Base-by-base conservation (phyloP, 2,888 invertebrate species). In the Cartodere bifasciata region DNA sequence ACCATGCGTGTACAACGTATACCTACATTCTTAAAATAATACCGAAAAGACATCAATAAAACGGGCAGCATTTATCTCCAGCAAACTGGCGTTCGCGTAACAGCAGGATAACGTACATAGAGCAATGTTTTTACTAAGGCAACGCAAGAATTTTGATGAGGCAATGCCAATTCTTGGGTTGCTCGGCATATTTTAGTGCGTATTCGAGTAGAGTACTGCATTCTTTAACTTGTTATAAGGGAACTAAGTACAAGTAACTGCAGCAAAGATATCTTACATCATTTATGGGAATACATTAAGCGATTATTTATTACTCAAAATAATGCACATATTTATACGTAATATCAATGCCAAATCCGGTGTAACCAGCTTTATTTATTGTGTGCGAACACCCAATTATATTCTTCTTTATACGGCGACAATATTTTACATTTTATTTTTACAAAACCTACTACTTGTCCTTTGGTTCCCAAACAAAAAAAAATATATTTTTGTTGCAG, bases 91-190 rank as follows among this genome's bases (percentile, higher is more conserved):
- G 32, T 27, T 23, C 37, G 37, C 35, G 29, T 37, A 35, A 37
- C 32, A 39, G 39, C 36, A 40, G 40, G 42, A 40, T 40, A 38
- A 40, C 38, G 40, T 42, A 41, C 39, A 40, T 28, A 42, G 34
- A 34, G 29, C 27, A 27, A 30, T 30, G 33, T 39, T 35, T 41
- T 41, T 36, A 36, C 38, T n/a, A n/a, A 30, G 35, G 34, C 35
- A 37, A 36, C 37, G 29, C 29, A 40, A 38, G 41, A 40, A 43
- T 42, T 42, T 42, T 42, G 39, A 40, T 42, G 43, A 40, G 39
- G 33, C 35, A 37, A 25, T 35, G 36, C 35, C 37, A 38, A 37
- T 36, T 26, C 27, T 26, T 9, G 14, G 13, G 11, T 13, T 5
- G 14, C 13, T 26, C 13, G 27, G 27, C 6, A 26, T 26, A 26